Base-by-base conservation (phyloP, 2,797 vertebrate genomes). In the Telmatherina bonti region DNA sequence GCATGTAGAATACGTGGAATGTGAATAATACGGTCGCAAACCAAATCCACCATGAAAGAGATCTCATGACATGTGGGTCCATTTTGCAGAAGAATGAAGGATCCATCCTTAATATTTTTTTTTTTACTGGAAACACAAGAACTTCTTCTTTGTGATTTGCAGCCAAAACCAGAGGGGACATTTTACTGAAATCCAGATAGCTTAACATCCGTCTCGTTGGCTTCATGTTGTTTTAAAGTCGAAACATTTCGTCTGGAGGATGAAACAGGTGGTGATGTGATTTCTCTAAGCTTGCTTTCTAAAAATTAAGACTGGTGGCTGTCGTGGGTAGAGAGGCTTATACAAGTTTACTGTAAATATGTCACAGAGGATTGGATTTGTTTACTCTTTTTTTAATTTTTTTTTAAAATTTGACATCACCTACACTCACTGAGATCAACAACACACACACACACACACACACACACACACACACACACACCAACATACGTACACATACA, bases 181-280 rank as follows among this genome's bases (percentile, higher is more conserved):
- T 83, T 92, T 89, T 81, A 86, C 70, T 81, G 76, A 85, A 73
- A 87, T 72, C 78, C 81, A 90, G 83, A 92, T 91, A 91, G 87
- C 74, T 86, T 86, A 90, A 81, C 87, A 84, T 85, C 87, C 84
- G 63, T 83, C 81, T 87, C 84, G 55, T 61, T 81, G 77, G 79
- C 75, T 67, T 72, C 62, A 67, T 12, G 76, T 86, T 82, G n/a
- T n/a, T n/a, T 87, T 59, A 58, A 83, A 89, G 79, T 85, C 86
- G 81, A 81, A 79, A 53, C 79, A 83, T 78, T 18, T 84, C 81
- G 82, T 88, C 86, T 82, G 69, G 82, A 74, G 84, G 82, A 85
- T 67, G 69, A 72, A 83, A 63, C 20, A 73, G 70, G 67, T 71
- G 82, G 33, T 85, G 84, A 74, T 56, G 68, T 4, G 16, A 62